These are phyloP conservation scores for Euphonia xanthogaster DNA, from an alignment of 2,797 vertebrate species.

Conservation along the genomic window DNA sequence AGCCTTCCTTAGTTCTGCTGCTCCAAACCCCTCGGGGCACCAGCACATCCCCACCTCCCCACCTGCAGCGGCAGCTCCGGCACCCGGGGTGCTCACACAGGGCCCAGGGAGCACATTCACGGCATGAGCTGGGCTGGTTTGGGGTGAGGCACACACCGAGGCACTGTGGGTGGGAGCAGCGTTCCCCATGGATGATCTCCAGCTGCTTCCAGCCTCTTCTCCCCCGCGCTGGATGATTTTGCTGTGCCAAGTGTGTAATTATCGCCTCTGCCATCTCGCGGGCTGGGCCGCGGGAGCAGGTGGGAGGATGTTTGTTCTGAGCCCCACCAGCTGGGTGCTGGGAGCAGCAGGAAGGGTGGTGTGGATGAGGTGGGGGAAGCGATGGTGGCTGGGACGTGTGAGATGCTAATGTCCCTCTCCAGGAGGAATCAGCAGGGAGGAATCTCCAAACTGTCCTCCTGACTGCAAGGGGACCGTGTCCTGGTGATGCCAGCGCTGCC, in stretches of 20 bases:
- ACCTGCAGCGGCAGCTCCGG: accelerated
- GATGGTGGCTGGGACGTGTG: background rate
- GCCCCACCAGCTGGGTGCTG: conserved; percentile 36
- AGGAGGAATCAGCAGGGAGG: background rate
- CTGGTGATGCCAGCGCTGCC: background rate
- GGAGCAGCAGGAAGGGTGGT: background rate
- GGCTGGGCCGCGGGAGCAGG: background rate
- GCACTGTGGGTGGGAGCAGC: background rate
- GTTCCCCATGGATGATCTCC: background rate
- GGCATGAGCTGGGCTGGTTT: accelerated
- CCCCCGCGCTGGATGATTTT: background rate
- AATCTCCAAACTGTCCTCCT: background rate
- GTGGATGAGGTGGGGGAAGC: background rate
- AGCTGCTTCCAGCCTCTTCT: conserved; percentile 45
- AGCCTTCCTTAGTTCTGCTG: background rate
- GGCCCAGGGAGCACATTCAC: accelerated
- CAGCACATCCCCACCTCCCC: background rate
- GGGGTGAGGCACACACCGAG: background rate
- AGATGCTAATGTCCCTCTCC: accelerated
- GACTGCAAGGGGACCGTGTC: background rate
- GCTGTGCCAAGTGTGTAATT: conserved; percentile 37
- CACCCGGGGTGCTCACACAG: accelerated
- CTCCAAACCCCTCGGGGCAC: background rate
- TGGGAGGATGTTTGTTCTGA: conserved; percentile 54
- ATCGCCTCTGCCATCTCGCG: background rate